Evolutionary conservation across 1,140 invertebrate species (phyloP).

Genomic region (Penaeus japonicus): DNA sequence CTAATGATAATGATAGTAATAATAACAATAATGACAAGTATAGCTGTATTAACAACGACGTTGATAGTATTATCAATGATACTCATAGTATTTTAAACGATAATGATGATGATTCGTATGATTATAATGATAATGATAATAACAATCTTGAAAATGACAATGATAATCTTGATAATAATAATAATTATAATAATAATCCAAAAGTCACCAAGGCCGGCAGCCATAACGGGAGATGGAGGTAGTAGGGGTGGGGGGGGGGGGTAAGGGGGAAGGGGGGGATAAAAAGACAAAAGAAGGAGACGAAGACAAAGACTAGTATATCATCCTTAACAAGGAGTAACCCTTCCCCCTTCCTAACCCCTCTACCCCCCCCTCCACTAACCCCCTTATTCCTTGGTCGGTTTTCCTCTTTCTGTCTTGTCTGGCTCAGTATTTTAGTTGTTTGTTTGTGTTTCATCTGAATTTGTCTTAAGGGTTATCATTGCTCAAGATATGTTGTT

Average conservation of each 20-base stretch:
- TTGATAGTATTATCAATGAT: background rate
- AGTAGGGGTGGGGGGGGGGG: background rate
- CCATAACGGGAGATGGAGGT: background rate
- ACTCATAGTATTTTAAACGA: background rate
- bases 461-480: background rate
- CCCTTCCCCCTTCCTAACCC: background rate
- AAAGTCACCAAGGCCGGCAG: background rate
- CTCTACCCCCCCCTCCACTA: background rate
- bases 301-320: background rate
- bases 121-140: constrained; percentile 2
- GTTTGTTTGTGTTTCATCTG: background rate
- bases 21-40: background rate
- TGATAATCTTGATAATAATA: background rate
- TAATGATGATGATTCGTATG: background rate
- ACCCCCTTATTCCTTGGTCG: background rate
- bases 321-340: background rate
- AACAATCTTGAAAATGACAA: background rate
- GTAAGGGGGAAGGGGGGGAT: background rate
- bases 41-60: background rate
- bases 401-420: background rate
- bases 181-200: background rate
- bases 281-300: background rate
- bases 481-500: too few species aligned
- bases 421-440: background rate
- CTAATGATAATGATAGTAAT: background rate